Conservation (phyloP, 2,797 vertebrate genomes). For the Naso thynnoides region DNA sequence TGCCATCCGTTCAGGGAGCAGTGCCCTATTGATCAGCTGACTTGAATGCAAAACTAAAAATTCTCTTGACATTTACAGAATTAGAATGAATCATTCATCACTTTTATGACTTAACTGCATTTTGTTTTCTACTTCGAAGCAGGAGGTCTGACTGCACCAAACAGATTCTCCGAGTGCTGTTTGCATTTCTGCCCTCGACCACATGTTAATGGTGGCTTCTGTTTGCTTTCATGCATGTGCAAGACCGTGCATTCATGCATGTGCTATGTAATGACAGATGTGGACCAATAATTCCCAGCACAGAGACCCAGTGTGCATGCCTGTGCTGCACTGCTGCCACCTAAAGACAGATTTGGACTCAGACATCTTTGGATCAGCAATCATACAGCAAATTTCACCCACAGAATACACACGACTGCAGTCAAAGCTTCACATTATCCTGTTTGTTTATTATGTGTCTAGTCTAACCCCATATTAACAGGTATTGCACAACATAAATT, state of each 20-base stretch:
- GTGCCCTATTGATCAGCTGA: constrained; percentile 61
- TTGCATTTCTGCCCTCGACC: constrained; percentile 40
- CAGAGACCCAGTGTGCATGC: neutral
- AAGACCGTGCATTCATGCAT: constrained; percentile 44
- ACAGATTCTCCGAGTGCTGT: constrained; percentile 16
- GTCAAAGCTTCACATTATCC: neutral
- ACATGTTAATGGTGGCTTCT: constrained; percentile 49
- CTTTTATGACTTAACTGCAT: constrained; percentile 54
- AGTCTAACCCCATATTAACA: neutral
- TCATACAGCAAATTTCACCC: neutral
- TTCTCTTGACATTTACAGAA: constrained; percentile 58
- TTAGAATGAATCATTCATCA: constrained; percentile 66
- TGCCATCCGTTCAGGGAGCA: constrained; percentile 47
- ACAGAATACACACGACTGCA: neutral
- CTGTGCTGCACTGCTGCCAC: constrained; percentile 70
- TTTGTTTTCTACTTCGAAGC: constrained; percentile 40
- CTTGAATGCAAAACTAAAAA: constrained; percentile 55
- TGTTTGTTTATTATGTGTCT: neutral
- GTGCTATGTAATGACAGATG: constrained; percentile 30
- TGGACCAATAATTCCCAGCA: neutral
- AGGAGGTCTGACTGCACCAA: constrained; percentile 2
- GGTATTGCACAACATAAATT: neutral
- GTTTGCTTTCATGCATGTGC: constrained; percentile 42
- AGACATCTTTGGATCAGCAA: neutral
- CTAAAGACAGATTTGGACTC: constrained; percentile 59